Evolutionary conservation across 1,140 invertebrate species (phyloP), one percentile per base, ranked within the genome.

Genomic region (Nomia melanderi): DNA sequence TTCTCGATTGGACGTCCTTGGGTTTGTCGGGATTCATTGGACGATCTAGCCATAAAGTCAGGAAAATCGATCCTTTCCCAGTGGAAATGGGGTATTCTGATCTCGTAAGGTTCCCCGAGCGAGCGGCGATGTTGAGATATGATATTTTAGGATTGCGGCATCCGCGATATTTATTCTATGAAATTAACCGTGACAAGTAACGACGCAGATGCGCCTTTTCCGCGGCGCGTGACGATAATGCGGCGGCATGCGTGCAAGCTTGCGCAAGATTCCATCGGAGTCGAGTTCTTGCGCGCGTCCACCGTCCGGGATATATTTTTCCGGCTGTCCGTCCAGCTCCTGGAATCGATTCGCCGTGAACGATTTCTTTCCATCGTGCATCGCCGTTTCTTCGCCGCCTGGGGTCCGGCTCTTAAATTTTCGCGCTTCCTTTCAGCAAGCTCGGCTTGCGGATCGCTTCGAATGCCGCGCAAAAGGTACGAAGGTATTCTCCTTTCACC

Each of bases 401-500:
- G 53, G 27, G n/a, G n/a, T n/a, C 23, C 31, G 66, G 14, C 44
- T 78, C 70, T 83, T 82, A 78, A 83, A 78, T 83, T 83, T 44
- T 44, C 78, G 71, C 70, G 70, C 50, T 79, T 78, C 79, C 76
- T 66, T 70, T 54, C 63, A 36, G 27, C 36, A 53, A 47, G 41
- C 29, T 50, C 27, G 66, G 63, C 44, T 59, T 41, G 44, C 73
- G 25, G 67, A 50, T 67, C 54, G 25, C 63, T n/a, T 56, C 54
- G 25, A 50, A 36, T 20, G 25, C 27, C 44, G 54, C 31, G 54
- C 75, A 81, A 84, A 84, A 78, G 83, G 82, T 84, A 81, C 70
- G 60, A 84, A 78, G 74, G 74, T 81, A 84, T 84, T 83, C 78
- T 66, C 83, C 82, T 84, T 84, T 84, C 78, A 84, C 78, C 70